Conservation (phyloP, 2,113 vertebrate species). For the Passer domesticus region DNA sequence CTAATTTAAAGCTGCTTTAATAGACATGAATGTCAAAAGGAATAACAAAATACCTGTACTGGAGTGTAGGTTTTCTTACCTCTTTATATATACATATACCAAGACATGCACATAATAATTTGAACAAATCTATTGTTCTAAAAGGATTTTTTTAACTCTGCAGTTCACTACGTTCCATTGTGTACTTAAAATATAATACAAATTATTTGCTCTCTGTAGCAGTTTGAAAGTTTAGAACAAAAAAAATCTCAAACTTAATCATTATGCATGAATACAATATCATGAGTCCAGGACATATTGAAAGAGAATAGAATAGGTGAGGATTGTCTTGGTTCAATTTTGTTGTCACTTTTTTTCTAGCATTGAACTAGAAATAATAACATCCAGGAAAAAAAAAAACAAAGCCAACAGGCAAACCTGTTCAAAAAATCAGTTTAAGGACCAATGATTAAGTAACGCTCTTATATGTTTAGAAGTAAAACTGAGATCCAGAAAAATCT, state of each 20-base stretch:
- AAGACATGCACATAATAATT: background rate
- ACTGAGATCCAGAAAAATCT: background rate
- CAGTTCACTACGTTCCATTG: background rate
- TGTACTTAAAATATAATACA: background rate
- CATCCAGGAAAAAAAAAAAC: background rate
- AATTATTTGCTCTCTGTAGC: background rate
- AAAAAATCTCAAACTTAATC: background rate
- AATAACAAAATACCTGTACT: conserved; percentile 10
- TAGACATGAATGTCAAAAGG: background rate
- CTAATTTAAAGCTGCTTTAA: conserved; percentile 14
- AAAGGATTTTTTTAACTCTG: background rate
- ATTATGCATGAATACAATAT: background rate
- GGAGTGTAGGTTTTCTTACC: background rate
- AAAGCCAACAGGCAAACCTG: background rate
- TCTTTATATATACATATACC: background rate
- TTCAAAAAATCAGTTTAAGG: background rate
- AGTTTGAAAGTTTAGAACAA: background rate
- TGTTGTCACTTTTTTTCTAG: background rate
- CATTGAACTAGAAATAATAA: background rate
- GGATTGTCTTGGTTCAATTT: background rate
- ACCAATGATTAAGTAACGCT: background rate
- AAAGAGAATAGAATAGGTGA: background rate
- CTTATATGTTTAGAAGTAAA: background rate
- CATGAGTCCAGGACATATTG: background rate
- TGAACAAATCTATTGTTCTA: background rate